Evolutionary conservation across 2,888 invertebrate species (phyloP).

Genomic region (Neoaliturus tenellus): DNA sequence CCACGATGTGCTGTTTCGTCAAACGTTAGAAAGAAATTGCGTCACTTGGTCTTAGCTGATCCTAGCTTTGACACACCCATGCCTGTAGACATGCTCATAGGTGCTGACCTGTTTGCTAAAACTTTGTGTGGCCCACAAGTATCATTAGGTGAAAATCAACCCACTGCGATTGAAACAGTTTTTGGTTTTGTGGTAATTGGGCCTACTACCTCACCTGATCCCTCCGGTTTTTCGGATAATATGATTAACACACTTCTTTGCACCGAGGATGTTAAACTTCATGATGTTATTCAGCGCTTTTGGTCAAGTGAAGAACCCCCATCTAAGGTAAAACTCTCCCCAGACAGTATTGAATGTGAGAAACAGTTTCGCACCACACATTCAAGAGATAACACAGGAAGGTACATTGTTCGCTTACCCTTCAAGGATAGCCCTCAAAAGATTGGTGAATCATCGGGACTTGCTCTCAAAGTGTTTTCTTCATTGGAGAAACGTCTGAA

Average conservation of each 20-base stretch:
- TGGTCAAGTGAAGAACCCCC: neutral
- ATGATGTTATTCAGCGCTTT: neutral
- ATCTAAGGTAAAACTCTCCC: neutral
- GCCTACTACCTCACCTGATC: neutral
- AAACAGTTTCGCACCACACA: neutral
- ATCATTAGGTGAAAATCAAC: neutral
- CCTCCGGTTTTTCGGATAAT: neutral
- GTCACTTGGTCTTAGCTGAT: neutral
- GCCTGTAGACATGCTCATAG: neutral
- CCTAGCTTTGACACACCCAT: neutral
- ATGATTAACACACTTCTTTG: neutral
- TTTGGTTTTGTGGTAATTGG: constrained; percentile 10
- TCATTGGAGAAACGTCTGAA: neutral
- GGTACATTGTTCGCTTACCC: neutral
- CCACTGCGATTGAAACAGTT: neutral
- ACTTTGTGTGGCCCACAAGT: neutral
- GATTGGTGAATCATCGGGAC: neutral
- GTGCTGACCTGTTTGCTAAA: constrained; percentile 3
- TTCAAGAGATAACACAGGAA: neutral
- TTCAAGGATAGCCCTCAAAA: neutral
- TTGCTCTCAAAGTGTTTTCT: neutral
- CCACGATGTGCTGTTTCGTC: neutral
- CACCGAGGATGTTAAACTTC: neutral
- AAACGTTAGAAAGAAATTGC: neutral
- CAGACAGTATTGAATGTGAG: neutral